A percentile compares a stretch with the other conserved stretches of the same genome.
Evolutionary conservation across 2,888 invertebrate genomes (phyloP).

Genomic region (Enoplolaimus lenunculus): DNA sequence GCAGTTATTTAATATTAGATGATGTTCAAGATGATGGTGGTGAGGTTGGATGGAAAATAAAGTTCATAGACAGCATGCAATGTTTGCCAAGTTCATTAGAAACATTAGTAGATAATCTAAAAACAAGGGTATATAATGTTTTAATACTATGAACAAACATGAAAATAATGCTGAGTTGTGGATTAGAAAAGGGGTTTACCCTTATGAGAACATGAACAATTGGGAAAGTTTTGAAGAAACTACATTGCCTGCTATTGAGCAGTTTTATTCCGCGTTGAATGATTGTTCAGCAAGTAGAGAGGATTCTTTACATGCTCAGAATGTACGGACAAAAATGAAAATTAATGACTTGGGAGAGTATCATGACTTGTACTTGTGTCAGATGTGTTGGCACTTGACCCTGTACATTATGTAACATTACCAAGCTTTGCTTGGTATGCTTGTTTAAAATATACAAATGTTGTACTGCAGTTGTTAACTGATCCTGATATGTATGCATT

Average conservation of each 20-base stretch:
- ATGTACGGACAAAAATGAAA: neutral
- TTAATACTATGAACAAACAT: too few species aligned
- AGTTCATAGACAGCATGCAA: too few species aligned
- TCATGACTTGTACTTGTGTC: neutral
- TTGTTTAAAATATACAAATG: neutral
- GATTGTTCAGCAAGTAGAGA: neutral
- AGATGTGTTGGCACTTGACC: neutral
- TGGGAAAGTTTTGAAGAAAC: neutral
- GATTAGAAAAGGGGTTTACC: neutral
- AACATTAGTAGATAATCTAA: too few species aligned
- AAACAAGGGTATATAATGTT: too few species aligned
- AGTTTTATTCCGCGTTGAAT: neutral
- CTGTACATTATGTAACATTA: slow-evolving; percentile 1
- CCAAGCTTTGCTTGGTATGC: neutral
- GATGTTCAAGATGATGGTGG: too few species aligned
- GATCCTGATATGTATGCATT: slow-evolving; percentile 6
- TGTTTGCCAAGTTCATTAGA: too few species aligned
- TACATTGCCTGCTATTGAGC: neutral
- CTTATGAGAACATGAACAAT: neutral
- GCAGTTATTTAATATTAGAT: too few species aligned
- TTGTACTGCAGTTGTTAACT: neutral
- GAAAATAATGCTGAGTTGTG: too few species aligned
- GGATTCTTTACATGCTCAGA: neutral
- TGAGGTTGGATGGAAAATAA: too few species aligned
- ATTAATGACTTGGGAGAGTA: neutral